Evolutionary conservation across 1,140 invertebrate species (phyloP), one percentile per base, ranked within the genome.

Genomic region (Leguminivora glycinivorella): DNA sequence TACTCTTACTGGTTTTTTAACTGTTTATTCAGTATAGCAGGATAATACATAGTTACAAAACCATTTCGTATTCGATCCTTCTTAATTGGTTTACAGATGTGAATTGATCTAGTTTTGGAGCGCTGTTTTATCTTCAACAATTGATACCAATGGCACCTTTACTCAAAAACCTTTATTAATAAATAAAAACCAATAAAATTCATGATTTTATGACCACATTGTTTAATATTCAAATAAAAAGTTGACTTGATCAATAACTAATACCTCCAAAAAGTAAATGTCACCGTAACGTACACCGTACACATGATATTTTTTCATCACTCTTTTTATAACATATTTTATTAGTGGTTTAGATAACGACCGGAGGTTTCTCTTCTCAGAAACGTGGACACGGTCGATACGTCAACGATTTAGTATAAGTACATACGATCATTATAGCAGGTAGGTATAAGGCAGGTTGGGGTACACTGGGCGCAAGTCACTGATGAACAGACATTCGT

Each of bases 391-490:
- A 70, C 56, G 56, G 29, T 58, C 24, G 68, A 69, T 69, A 69
- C n/a, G 34, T 52, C 34, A 22, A 69, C 26, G 19, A 70, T 63
- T 52, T 70, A 70, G 56, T 73, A 72, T 73, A 75, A 70, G 56
- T 73, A 72, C 74, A 75, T 75, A 72, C 76, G 79, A 79, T 87
- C 78, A 80, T 83, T 83, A 81, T 52, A 52, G 47, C 74, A 43
- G 22, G 72, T 80, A 82, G 80, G 77, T 78, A 81, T 34, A n/a
- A 56, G 14, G 43, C 17, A 38, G 14, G 6, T 1, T 31, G 58
- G 25, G 58, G 26, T 22, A 63, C 58, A 63, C 58, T 29, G 24
- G 26, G 58, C 26, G 24, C n/a, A 58, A 4, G 12, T 4, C 19
- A 12, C 19, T 24, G 17, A 24, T 38, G 34, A 43, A n/a, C 40